These are phyloP conservation scores for Eristalinus sepulchralis DNA, from an alignment of 2,888 invertebrate genomes.

Conservation along the genomic window DNA sequence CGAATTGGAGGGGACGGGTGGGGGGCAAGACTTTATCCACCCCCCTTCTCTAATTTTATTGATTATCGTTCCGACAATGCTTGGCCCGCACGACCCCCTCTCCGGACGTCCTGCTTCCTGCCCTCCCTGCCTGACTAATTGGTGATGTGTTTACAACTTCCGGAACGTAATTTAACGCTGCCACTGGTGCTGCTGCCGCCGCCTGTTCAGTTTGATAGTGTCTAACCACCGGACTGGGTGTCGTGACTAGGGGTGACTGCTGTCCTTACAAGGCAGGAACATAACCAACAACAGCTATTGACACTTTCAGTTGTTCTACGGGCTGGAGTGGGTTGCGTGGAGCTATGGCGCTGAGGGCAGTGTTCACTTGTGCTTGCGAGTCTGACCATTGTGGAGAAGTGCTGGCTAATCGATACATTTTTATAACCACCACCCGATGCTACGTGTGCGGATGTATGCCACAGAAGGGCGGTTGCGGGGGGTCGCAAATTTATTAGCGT, in stretches of 20 bases:
- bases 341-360: not conserved
- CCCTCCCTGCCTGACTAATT: constrained; percentile 24
- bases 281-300: constrained; percentile 7
- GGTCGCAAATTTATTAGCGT: not conserved
- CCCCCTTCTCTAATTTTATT: constrained; percentile 3
- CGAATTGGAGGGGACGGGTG: not conserved
- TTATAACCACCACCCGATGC: constrained; percentile 2
- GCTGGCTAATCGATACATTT: constrained; percentile 17
- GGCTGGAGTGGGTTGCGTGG: not conserved
- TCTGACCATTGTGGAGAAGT: not conserved
- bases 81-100: not conserved
- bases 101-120: not conserved
- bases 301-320: not conserved
- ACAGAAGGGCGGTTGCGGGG: too few relatives aligned
- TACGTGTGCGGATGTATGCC: not conserved
- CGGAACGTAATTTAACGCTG: constrained; percentile 31
- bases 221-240: not conserved
- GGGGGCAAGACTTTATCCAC: not conserved
- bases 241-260: constrained; percentile 2
- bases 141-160: constrained; percentile 57
- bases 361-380: not conserved
- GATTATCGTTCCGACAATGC: not conserved
- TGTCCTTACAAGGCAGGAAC: not conserved
- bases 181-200: not conserved
- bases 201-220: not conserved